Evolutionary conservation across 1,140 invertebrate genomes (phyloP).

Genomic region (Notospermus geniculatus): DNA sequence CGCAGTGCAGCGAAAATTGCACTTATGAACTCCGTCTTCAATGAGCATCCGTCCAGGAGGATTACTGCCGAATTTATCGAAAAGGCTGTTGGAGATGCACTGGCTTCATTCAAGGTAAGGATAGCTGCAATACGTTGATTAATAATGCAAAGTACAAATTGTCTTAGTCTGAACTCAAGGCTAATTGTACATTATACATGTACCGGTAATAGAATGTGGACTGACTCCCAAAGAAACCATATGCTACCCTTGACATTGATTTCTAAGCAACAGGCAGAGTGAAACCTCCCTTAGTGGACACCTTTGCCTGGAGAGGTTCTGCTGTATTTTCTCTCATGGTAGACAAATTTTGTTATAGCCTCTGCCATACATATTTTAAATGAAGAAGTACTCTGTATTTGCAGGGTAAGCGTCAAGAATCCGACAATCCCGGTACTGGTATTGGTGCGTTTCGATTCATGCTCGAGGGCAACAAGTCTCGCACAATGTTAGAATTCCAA

Average conservation of each 20-base stretch:
- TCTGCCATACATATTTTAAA: not conserved
- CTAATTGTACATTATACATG: too few species aligned
- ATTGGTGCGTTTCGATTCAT: conserved; percentile 93
- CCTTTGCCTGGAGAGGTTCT: too few species aligned
- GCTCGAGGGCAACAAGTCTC: conserved; percentile 87
- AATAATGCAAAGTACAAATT: too few species aligned
- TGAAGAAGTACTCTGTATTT: conserved; percentile 17
- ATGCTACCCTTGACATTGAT: too few species aligned
- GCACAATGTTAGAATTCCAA: conserved; percentile 94
- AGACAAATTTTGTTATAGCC: not conserved
- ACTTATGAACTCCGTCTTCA: conserved; percentile 95
- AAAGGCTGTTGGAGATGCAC: conserved; percentile 84
- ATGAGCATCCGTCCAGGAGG: conserved; percentile 88
- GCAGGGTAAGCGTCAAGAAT: conserved; percentile 60
- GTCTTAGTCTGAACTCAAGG: too few species aligned
- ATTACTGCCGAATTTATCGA: conserved; percentile 94
- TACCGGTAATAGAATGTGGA: too few species aligned
- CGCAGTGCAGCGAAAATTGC: conserved; percentile 93
- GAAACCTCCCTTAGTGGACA: too few species aligned
- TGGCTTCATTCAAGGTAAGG: conserved; percentile 63
- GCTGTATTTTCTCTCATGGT: conserved; percentile 1
- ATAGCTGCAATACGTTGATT: too few species aligned
- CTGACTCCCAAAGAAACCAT: too few species aligned
- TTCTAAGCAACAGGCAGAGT: too few species aligned
- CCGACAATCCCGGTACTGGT: conserved; percentile 70